Evolutionary conservation across 2,113 vertebrate genomes (phyloP), one percentile per base, ranked within the genome.

Genomic region (Tachycineta bicolor): DNA sequence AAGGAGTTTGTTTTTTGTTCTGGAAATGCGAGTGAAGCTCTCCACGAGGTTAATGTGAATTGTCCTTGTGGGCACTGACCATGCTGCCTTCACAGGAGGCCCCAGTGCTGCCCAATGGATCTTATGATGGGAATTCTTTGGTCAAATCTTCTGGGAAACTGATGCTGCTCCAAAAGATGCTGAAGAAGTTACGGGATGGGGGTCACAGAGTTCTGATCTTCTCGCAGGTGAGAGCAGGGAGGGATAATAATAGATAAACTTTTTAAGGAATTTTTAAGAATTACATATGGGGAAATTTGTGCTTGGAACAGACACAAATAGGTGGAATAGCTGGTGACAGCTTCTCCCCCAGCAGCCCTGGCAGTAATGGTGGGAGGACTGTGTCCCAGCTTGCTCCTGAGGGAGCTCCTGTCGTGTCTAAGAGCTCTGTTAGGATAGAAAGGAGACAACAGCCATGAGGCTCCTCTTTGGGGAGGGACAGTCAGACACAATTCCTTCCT

Each of bases 141-240:
- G 99, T 99, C 78, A 99, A 99, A 95, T 99, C 99, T 64, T 99
- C 99, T 19, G 99, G 99, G 90, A 99, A 99, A 93, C 98, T 99
- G 95, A 99, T 99, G 89, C 97, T 99, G 91, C 98, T 99, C 68
- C 99, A 99, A 95, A 99, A 99, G 97, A 99, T 99, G 99, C 97
- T 99, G 46, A 99, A 98, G 97, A 99, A 99, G 41, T 98, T 99
- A 31, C 98, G 99, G 75, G 99, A 99, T 8, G 98, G 99, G 58
- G 99, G 99, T 12, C 99, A 99, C 94, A 98, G 99, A 15, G 99
- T 99, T 90, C 98, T 99, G 26, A 99, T 99, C 96, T 99, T 99
- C 97, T 99, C 99, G 26, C 99, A 99, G 98, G 99, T 99, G 93
- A 95, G 90, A 1, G 2, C 14, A 39, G 56, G 63, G 37, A 63